Evolutionary conservation across 2,888 invertebrate genomes (phyloP).

Genomic region (Diaperis boleti): DNA sequence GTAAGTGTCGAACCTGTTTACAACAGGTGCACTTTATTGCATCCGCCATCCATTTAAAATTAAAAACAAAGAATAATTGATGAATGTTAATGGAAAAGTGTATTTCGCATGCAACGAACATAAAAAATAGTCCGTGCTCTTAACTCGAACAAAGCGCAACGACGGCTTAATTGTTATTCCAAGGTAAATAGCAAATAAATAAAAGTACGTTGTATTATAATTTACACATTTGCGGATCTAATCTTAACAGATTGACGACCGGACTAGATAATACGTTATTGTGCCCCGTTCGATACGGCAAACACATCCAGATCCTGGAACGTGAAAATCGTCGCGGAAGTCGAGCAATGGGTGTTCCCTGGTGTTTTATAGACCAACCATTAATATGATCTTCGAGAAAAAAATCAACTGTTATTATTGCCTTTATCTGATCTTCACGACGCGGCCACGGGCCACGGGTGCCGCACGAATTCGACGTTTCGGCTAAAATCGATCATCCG

Average conservation of each 20-base stretch:
- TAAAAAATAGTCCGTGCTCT: slow-evolving; percentile 39
- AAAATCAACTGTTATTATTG: slow-evolving; percentile 13
- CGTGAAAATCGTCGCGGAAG: slow-evolving; percentile 2
- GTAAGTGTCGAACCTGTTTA: slow-evolving; percentile 30
- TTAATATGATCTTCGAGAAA: slow-evolving; percentile 14
- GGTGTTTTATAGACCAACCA: slow-evolving; percentile 1
- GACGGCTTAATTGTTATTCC: slow-evolving; percentile 51
- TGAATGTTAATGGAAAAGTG: slow-evolving; percentile 37
- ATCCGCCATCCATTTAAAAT: slow-evolving; percentile 40
- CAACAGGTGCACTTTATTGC: slow-evolving; percentile 36
- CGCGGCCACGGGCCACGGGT: slow-evolving; percentile 28
- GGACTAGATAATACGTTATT: slow-evolving; percentile 7
- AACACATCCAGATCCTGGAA: slow-evolving; percentile 6
- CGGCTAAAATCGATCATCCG: slow-evolving; percentile 27
- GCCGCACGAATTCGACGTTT: slow-evolving; percentile 28
- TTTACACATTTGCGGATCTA: slow-evolving; percentile 54
- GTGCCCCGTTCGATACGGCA: background rate
- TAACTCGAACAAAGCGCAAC: slow-evolving; percentile 25
- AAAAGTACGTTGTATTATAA: slow-evolving; percentile 48
- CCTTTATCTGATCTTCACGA: slow-evolving; percentile 23
- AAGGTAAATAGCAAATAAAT: slow-evolving; percentile 51
- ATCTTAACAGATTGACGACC: slow-evolving; percentile 50
- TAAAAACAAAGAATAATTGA: slow-evolving; percentile 38
- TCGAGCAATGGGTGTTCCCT: background rate
- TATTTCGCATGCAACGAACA: slow-evolving; percentile 35